Base-by-base conservation (phyloP, 2,888 invertebrate genomes). In the Zootermopsis nevadensis region DNA sequence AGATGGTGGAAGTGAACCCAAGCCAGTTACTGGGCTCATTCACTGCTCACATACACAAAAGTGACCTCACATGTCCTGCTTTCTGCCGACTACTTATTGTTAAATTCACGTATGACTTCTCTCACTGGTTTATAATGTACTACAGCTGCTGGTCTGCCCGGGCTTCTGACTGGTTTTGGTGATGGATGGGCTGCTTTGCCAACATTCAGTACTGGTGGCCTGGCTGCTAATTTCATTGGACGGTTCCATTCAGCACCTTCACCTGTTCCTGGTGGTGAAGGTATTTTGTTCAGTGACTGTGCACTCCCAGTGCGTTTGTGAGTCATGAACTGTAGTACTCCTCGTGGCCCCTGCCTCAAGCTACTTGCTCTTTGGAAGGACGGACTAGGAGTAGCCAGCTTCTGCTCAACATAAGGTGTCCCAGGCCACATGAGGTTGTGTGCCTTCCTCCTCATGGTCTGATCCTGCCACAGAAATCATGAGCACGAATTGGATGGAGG, bases 351-450 rank as follows among this genome's bases (percentile, higher is more conserved):
- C 55, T 60, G 24, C 22, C 60, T 38, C 35, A 66, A 10, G 4
- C 60, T 60, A 2, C 27, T 27, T 66, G n/a, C 31, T 79, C 79
- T 79, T n/a, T 53, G 77, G 6, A 33, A 33, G 24, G 6, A 12
- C 30, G 24, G 12, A 10, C 24, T 6, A 60, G 33, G 22, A 27
- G n/a, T 0, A 38, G n/a, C 10, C 27, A 38, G 15, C n/a, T 66
- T 60, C 15, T 33, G 1, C 38, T 35, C 60, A 60, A 55, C 35
- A 33, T 79, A 79, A 19, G 79, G 79, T n/a, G 27, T 66, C 1
- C 31, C 66, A 35, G 79, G 79, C 55, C 79, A 79, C 79, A 79
- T 79, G 3, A 79, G 79, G 24, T 55, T 8, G 7, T 79, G 79
- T 60, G 79, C 79, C 48, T 79, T 55, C 27, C 35, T 22, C 22